Evolutionary conservation across 2,113 vertebrate species (phyloP).

Genomic region (Tychaedon coryphoeus): DNA sequence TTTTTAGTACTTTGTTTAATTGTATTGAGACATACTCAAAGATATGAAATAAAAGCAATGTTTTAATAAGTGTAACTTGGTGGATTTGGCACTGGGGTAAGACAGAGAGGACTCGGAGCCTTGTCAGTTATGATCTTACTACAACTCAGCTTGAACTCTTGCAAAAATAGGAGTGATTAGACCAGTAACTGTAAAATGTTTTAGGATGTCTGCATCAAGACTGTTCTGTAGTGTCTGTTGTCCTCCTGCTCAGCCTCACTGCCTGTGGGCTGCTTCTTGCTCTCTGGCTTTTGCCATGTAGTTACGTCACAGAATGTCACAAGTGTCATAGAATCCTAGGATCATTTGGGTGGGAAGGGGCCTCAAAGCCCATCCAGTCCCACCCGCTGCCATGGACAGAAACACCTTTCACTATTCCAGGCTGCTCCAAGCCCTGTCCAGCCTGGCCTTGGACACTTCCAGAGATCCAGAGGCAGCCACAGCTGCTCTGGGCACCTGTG

Average conservation of each 20-base stretch:
- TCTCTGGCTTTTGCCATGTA: neutral
- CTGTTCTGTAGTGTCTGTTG: neutral
- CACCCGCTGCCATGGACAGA: neutral
- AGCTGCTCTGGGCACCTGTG: neutral
- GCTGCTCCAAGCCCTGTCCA: accelerated
- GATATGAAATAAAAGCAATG: neutral
- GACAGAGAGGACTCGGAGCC: accelerated
- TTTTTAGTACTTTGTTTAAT: neutral
- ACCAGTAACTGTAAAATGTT: neutral
- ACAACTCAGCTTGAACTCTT: neutral
- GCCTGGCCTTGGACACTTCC: accelerated
- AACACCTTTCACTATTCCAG: neutral
- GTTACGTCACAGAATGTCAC: neutral
- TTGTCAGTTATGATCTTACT: accelerated
- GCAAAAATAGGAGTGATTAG: neutral
- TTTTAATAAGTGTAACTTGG: neutral
- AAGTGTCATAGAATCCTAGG: neutral
- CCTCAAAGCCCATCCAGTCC: neutral
- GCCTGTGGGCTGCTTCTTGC: neutral
- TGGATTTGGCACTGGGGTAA: neutral
- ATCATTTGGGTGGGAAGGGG: neutral
- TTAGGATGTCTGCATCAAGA: neutral
- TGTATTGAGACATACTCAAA: accelerated
- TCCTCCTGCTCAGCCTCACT: neutral
- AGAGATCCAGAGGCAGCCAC: neutral